Evolutionary conservation across 1,140 invertebrate genomes (phyloP).

Genomic region (Leptestheria dahalacensis): DNA sequence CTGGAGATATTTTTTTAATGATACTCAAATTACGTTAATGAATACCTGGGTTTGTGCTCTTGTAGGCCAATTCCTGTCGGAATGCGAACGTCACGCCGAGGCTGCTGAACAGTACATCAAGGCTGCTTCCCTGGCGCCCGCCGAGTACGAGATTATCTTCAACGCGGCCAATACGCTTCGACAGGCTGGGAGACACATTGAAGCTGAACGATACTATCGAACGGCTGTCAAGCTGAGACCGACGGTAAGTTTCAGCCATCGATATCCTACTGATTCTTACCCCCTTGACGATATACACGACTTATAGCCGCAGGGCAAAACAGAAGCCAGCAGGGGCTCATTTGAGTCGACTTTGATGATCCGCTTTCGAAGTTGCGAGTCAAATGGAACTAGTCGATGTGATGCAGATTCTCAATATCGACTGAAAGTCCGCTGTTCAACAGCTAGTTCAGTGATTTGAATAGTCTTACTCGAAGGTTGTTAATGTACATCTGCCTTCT

Average conservation of each 20-base stretch:
- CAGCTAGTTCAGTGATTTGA: too few relatives aligned
- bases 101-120: constrained; percentile 60
- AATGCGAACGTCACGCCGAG: constrained; percentile 55
- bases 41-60: constrained; percentile 16
- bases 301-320: too few relatives aligned
- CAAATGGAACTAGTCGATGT: too few relatives aligned
- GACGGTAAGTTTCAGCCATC: constrained; percentile 36
- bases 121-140: constrained; percentile 54
- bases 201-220: constrained; percentile 72
- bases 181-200: constrained; percentile 52
- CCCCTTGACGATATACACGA: neutral
- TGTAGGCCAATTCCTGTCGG: constrained; percentile 70
- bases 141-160: constrained; percentile 67
- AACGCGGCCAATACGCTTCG: constrained; percentile 71
- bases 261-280: neutral
- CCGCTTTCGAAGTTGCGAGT: too few relatives aligned
- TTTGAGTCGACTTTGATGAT: too few relatives aligned
- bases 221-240: constrained; percentile 51
- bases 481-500: too few relatives aligned
- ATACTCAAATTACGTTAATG: neutral
- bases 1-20: neutral
- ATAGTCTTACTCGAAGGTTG: too few relatives aligned
- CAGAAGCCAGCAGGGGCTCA: neutral
- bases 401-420: too few relatives aligned
- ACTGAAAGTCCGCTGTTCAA: too few relatives aligned